Evolutionary conservation across 2,797 vertebrate species (phyloP).

Genomic region (Agapornis canus): DNA sequence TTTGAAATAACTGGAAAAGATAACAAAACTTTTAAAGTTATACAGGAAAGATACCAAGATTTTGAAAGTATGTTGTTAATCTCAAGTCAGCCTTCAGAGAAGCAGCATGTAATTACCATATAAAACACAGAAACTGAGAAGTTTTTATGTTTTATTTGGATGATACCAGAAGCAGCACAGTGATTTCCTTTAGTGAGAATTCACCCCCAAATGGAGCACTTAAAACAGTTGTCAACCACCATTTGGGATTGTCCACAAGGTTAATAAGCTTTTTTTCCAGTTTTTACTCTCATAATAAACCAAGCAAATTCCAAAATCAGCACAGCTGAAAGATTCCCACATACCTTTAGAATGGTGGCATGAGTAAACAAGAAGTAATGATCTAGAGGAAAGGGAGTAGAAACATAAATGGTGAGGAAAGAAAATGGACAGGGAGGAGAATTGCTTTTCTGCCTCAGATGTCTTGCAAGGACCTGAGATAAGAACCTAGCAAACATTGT

Average conservation of each 20-base stretch:
- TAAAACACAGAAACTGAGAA: neutral
- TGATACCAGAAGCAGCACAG: neutral
- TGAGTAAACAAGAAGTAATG: neutral
- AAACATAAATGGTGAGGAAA: neutral
- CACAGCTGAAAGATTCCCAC: neutral
- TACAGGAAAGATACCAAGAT: neutral
- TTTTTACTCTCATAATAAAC: neutral
- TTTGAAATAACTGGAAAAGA: neutral
- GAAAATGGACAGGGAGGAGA: neutral
- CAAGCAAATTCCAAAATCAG: neutral
- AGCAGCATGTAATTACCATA: neutral
- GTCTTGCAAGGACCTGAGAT: neutral
- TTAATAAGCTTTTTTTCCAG: neutral
- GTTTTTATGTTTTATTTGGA: neutral
- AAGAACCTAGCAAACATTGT: neutral
- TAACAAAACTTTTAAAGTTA: neutral
- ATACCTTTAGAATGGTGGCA: accelerated
- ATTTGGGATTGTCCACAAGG: neutral
- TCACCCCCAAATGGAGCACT: neutral
- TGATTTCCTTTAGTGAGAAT: neutral
- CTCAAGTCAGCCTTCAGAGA: conserved; percentile 1
- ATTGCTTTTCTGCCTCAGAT: neutral
- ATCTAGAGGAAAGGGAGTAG: neutral
- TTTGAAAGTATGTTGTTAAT: neutral
- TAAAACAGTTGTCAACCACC: neutral